A percentile compares a stretch with the other conserved stretches of the same genome.
Evolutionary conservation across 2,113 vertebrate genomes (phyloP).

Genomic region (Cisticola juncidis): DNA sequence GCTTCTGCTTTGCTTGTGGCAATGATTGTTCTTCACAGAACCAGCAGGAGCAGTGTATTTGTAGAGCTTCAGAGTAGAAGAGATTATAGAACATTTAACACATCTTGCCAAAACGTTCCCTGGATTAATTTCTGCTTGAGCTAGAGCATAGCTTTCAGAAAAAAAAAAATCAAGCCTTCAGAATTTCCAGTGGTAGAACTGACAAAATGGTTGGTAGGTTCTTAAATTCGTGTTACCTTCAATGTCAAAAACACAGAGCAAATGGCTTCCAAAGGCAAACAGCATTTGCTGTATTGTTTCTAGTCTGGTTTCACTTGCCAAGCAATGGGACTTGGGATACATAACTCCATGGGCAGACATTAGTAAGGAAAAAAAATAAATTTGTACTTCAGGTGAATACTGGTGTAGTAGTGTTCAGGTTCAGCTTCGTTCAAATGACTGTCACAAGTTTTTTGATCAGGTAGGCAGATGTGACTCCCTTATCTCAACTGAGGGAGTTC

Average conservation of each 20-base stretch:
- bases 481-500: accelerated
- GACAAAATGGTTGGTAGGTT: not conserved
- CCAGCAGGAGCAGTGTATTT: not conserved
- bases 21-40: not conserved
- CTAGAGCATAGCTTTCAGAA: not conserved
- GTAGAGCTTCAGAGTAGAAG: not conserved
- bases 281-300: not conserved
- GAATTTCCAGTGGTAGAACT: not conserved
- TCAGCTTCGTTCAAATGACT: not conserved
- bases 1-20: not conserved
- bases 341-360: not conserved
- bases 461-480: not conserved
- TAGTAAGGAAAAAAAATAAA: not conserved
- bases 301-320: not conserved
- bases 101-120: not conserved
- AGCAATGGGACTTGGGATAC: not conserved
- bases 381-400: not conserved
- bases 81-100: not conserved
- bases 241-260: not conserved
- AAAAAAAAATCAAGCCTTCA: not conserved
- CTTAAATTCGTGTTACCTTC: not conserved
- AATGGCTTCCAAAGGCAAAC: not conserved
- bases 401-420: not conserved
- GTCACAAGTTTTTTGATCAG: not conserved
- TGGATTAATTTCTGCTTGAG: not conserved